Conservation (phyloP, 2,888 invertebrate genomes). For the Myopa testacea region DNA sequence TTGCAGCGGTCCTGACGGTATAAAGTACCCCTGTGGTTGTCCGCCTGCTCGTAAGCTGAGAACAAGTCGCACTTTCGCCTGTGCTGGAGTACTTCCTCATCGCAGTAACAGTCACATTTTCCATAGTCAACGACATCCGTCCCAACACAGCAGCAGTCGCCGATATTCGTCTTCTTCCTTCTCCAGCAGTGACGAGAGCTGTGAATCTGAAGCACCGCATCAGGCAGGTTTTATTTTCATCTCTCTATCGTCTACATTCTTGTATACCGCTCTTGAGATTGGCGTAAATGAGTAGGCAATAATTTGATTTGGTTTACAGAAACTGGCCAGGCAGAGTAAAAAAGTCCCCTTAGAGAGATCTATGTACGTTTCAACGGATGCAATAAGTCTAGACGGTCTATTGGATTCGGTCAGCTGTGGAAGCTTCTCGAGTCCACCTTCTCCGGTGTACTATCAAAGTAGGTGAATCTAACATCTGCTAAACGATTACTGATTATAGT, state of each 20-base stretch:
- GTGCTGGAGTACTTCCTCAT: conserved; percentile 39
- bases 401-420: conserved; percentile 59
- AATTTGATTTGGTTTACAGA: conserved; percentile 43
- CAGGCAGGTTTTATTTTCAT: conserved; percentile 49
- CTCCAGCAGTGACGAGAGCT: conserved; percentile 59
- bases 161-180: conserved; percentile 56
- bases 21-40: conserved; percentile 41
- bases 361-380: conserved; percentile 57
- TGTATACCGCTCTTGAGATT: not conserved
- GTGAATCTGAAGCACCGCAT: conserved; percentile 56
- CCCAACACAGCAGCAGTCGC: conserved; percentile 41
- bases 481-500: not conserved
- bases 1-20: conserved; percentile 41
- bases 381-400: conserved; percentile 57
- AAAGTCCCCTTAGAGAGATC: conserved; percentile 46
- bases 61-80: conserved; percentile 49
- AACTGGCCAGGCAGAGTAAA: conserved; percentile 50
- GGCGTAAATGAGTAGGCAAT: not conserved
- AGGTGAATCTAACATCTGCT: conserved; percentile 37
- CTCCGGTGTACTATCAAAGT: conserved; percentile 55
- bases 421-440: conserved; percentile 56
- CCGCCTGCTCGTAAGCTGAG: conserved; percentile 44
- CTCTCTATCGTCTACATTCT: not conserved
- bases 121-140: not conserved
- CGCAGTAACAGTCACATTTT: conserved; percentile 20